These are phyloP conservation scores for Drosophila robusta DNA, from an alignment of 2,888 invertebrate species.

Conservation along the genomic window DNA sequence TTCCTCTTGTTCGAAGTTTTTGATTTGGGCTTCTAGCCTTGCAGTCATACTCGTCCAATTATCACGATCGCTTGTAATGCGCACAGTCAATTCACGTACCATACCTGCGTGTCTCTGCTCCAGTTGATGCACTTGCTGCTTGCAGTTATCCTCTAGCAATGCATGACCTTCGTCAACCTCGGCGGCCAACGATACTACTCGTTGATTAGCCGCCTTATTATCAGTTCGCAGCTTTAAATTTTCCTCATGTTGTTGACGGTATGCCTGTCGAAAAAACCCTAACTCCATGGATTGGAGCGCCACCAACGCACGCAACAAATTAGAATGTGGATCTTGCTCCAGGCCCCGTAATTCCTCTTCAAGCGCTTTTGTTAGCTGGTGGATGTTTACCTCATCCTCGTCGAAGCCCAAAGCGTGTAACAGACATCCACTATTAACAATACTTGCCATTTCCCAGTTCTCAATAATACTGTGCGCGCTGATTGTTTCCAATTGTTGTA, in stretches of 20 bases:
- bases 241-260: slow-evolving; percentile 90
- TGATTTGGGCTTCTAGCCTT: slow-evolving; percentile 88
- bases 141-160: slow-evolving; percentile 91
- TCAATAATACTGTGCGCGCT: slow-evolving; percentile 87
- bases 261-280: slow-evolving; percentile 86
- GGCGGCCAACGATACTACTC: slow-evolving; percentile 92
- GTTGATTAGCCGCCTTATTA: slow-evolving; percentile 92
- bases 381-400: slow-evolving; percentile 86
- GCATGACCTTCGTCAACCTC: slow-evolving; percentile 96
- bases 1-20: slow-evolving; percentile 89
- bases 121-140: slow-evolving; percentile 88
- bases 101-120: slow-evolving; percentile 92
- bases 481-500: slow-evolving; percentile 82
- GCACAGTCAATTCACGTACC: slow-evolving; percentile 89
- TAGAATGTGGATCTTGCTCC: slow-evolving; percentile 83
- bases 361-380: slow-evolving; percentile 88
- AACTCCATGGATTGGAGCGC: slow-evolving; percentile 89
- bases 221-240: slow-evolving; percentile 92
- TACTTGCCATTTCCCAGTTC: slow-evolving; percentile 90
- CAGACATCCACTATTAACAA: slow-evolving; percentile 88
- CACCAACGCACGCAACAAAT: slow-evolving; percentile 87
- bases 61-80: slow-evolving; percentile 91
- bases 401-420: slow-evolving; percentile 89
- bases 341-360: slow-evolving; percentile 88
- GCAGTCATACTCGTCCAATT: slow-evolving; percentile 87